These are phyloP conservation scores for Elymnias hypermnestra DNA, from an alignment of 1,140 invertebrate genomes.

Conservation along the genomic window DNA sequence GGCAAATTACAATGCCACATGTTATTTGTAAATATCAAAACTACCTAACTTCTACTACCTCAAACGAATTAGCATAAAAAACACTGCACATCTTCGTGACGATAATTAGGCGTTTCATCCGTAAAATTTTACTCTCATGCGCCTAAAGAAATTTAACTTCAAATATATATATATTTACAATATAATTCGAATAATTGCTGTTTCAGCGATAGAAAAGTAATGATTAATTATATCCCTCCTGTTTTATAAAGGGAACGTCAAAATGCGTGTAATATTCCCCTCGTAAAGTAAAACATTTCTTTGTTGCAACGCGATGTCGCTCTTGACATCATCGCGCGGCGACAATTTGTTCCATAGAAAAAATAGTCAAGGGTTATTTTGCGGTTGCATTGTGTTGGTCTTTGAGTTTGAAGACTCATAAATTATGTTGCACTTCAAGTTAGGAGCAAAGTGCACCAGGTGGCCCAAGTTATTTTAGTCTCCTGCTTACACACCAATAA, in stretches of 20 bases:
- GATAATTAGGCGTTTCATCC: no score
- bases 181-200: no score
- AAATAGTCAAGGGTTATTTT: conserved; percentile 69
- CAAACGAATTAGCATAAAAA: no score
- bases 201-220: no score
- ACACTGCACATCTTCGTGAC: no score
- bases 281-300: conserved; percentile 17
- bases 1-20: no score
- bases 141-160: no score
- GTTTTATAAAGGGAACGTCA: conserved; percentile 20
- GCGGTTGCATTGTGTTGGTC: conserved; percentile 56
- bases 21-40: no score
- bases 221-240: conserved; percentile 32
- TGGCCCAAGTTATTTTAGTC: conserved; percentile 60
- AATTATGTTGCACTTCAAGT: conserved; percentile 60
- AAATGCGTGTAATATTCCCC: conserved; percentile 23
- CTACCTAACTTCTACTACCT: no score
- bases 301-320: conserved; percentile 18
- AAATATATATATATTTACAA: no score
- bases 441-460: conserved; percentile 53
- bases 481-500: conserved; percentile 55
- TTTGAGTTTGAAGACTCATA: conserved; percentile 39
- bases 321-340: conserved; percentile 31
- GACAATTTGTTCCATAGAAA: conserved; percentile 52
- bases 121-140: no score